phyloP scores from a whole-genome alignment of 2,888 invertebrate species.

The Fragum sueziense region DNA sequence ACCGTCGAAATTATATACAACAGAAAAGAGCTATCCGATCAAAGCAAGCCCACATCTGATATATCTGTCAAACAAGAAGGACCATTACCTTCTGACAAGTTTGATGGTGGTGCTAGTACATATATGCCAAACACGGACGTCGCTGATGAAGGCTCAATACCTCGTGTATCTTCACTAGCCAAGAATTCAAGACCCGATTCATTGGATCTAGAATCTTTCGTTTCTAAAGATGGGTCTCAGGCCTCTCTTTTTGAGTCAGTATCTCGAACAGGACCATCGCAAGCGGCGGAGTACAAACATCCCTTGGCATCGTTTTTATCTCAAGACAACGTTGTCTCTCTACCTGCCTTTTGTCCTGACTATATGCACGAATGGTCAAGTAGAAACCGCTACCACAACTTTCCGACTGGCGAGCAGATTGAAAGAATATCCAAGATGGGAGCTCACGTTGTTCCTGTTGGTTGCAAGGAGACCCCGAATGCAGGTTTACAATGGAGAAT shows the following conservation, averaged over 20 bases:
- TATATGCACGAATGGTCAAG: background rate
- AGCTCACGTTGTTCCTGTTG: conserved; percentile 14
- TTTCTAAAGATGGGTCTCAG: background rate
- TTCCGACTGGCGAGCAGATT: background rate
- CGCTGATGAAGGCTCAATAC: background rate
- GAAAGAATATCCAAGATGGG: conserved; percentile 3
- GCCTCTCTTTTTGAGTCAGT: background rate
- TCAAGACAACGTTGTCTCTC: background rate
- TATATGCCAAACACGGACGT: too few species aligned
- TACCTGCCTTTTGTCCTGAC: background rate
- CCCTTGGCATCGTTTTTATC: background rate
- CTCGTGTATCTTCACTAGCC: too few species aligned
- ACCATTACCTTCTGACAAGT: background rate
- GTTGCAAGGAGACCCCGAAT: background rate
- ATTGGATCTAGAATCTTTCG: background rate
- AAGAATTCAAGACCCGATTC: background rate
- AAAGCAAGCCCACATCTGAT: too few species aligned
- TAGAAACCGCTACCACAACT: background rate
- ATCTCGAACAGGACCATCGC: background rate
- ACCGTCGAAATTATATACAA: background rate
- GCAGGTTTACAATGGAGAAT: conserved; percentile 10
- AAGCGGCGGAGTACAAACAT: background rate
- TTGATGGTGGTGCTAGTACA: too few species aligned
- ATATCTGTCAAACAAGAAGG: background rate
- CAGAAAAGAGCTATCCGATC: background rate